A percentile compares a stretch with the other conserved stretches of the same genome.
These are phyloP conservation scores for Triplophysa rosa DNA, from an alignment of 2,113 vertebrate genomes.

Conservation along the genomic window DNA sequence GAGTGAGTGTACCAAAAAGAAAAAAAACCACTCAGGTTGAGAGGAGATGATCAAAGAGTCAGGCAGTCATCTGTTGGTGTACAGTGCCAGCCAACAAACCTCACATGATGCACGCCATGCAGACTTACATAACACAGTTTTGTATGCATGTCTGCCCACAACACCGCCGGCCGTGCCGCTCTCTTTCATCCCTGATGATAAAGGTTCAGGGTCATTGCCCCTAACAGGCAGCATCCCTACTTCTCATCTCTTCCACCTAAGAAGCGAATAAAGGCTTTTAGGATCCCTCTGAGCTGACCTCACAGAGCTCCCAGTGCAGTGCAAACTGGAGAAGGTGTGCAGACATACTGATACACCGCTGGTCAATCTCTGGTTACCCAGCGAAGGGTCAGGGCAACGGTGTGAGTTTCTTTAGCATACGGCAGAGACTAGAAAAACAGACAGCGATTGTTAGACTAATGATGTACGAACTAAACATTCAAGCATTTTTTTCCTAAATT, in stretches of 20 bases:
- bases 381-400: slow-evolving; percentile 2
- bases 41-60: slow-evolving; percentile 60
- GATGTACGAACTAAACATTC: too few relatives aligned
- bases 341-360: slow-evolving; percentile 3
- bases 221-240: neutral
- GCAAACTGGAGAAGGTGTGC: neutral
- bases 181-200: slow-evolving; percentile 3
- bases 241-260: neutral
- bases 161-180: neutral
- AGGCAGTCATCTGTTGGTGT: slow-evolving; percentile 55
- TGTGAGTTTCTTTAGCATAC: slow-evolving; percentile 4
- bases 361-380: slow-evolving; percentile 27
- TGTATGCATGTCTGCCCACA: slow-evolving; percentile 11
- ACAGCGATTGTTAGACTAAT: too few relatives aligned
- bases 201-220: slow-evolving; percentile 21
- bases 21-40: slow-evolving; percentile 35
- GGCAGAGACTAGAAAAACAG: too few relatives aligned
- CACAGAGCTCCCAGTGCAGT: slow-evolving; percentile 19
- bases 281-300: neutral
- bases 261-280: neutral
- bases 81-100: slow-evolving; percentile 47
- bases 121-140: slow-evolving; percentile 46
- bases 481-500: too few relatives aligned
- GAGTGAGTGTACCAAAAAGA: slow-evolving; percentile 23
- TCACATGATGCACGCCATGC: slow-evolving; percentile 59